Percentiles rank a stretch among this genome's conserved stretches.
These are phyloP conservation scores for Diaphora mendica DNA, from an alignment of 2,888 invertebrate genomes.

Conservation along the genomic window DNA sequence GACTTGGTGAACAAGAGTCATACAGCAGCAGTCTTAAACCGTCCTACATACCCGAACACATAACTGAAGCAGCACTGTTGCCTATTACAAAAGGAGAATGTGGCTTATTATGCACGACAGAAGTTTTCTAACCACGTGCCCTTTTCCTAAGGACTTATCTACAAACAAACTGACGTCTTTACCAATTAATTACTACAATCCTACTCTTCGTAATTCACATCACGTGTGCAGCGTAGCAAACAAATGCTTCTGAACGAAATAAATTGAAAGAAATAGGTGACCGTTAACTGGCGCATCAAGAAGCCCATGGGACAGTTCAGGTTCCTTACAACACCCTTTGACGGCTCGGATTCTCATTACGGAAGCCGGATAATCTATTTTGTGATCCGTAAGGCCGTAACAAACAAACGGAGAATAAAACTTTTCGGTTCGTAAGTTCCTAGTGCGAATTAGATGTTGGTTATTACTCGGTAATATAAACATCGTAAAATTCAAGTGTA, in stretches of 20 bases:
- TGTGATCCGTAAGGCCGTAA: constrained; percentile 20
- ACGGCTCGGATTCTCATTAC: constrained; percentile 14
- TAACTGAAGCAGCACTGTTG: neutral
- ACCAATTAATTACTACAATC: neutral
- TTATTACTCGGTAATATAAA: constrained; percentile 3
- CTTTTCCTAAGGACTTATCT: neutral
- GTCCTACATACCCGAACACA: neutral
- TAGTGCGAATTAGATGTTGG: constrained; percentile 17
- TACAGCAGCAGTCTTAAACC: neutral
- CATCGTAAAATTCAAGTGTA: constrained; percentile 11
- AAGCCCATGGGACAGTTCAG: constrained; percentile 11
- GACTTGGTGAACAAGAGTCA: neutral
- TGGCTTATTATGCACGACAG: no score
- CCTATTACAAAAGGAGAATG: neutral
- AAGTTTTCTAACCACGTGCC: neutral
- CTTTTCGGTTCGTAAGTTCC: constrained; percentile 15
- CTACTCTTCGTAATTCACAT: neutral
- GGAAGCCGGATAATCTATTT: constrained; percentile 31
- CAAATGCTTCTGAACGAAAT: neutral
- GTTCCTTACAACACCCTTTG: constrained; percentile 11
- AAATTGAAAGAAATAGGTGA: neutral
- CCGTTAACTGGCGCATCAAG: constrained; percentile 11
- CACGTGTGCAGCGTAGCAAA: neutral
- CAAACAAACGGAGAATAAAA: constrained; percentile 18
- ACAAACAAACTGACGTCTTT: neutral